Base-by-base conservation (phyloP, 2,797 vertebrate genomes). In the Etheostoma perlongum region DNA sequence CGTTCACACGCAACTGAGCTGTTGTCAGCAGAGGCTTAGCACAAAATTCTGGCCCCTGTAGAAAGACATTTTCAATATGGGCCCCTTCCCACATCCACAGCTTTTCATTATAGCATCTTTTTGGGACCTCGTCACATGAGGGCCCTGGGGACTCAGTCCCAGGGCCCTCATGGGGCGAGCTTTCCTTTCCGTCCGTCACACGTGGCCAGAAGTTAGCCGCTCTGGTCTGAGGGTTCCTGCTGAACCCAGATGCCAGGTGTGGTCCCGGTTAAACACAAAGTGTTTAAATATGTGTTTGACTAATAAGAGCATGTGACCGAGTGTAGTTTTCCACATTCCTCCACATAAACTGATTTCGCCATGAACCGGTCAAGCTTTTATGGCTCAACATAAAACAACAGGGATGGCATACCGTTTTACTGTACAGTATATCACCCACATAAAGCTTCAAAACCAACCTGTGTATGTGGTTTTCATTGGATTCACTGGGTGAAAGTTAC, bases 251-350 rank as follows among this genome's bases (percentile, higher is more conserved):
- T 69, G 18, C 78, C 85, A 90, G 89, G 84, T 89, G 79, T 91
- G 70, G 67, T 82, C 80, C 61, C 23, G n/a, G 73, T 30, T 91
- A 89, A 91, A 94, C 91, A 89, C 61, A 76, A 76, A 82, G 52
- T 64, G 78, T 84, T 82, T 74, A 58, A 88, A 79, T 40, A 40
- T 70, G 67, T 80, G 73, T 68, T 62, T 40, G 76, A 57, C 66
- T 85, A 92, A 92, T 78, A 82, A 84, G 79, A 76, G 65, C 53
- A 68, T 72, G 69, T 88, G 81, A 91, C 80, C 83, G 44, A 85
- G 67, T 64, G 79, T 71, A 74, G 85, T 79, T 79, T 86, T 87
- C 79, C 84, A 90, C 90, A 92, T 93, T 88, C 87, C 81, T 85
- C 52, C 2, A 21, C 58, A 69, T 77, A 84, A 91, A 90, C 88